Evolutionary conservation across 1,140 invertebrate genomes (phyloP), one percentile per base, ranked within the genome.

Genomic region (Mactra quadrangularis): DNA sequence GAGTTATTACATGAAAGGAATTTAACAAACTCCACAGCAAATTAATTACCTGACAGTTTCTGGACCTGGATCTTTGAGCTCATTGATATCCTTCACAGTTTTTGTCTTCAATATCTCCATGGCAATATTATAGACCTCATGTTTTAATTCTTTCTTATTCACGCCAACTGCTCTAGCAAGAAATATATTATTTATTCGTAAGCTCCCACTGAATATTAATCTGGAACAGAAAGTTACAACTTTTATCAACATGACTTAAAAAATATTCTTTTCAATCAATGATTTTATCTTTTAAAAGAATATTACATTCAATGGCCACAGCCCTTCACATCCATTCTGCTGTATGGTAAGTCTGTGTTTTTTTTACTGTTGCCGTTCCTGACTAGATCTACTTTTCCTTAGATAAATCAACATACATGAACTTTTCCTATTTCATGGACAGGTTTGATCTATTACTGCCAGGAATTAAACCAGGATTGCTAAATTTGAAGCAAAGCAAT

Each of bases 111-210:
- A 62, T 4, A 89, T 66, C 17, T 90, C 85, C 19, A 88, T 52
- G 17, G 87, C 87, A 29, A 86, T 87, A 13, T 87, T 85, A 57
- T 88, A 90, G 1, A 87, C 87, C 11, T 89, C 86, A 78, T 89
- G 87, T 68, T 90, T 90, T 6, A 90, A 53, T 17, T 88, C 87
- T 53, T 89, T 89, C 70, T 90, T 90, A 72, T 87, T 89, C 19
- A 81, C 77, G 1, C 86, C 87, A 2, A 90, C 87, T 59, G 84
- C 71, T 11, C 89, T 64, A 13, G 88, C 84, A 17, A 90, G 62
- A 71, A 89, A 90, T 15, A 88, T 85, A 0, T 79, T 79, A 55
- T 70, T 78, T 13, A 90, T 64, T 22, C 53, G 57, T 19, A 90
- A 83, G 17, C 82, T 27, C 0, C 86, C 89, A 31, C 86, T 89